phyloP scores from a whole-genome alignment of 2,888 invertebrate species.

The Andrena dorsata region DNA sequence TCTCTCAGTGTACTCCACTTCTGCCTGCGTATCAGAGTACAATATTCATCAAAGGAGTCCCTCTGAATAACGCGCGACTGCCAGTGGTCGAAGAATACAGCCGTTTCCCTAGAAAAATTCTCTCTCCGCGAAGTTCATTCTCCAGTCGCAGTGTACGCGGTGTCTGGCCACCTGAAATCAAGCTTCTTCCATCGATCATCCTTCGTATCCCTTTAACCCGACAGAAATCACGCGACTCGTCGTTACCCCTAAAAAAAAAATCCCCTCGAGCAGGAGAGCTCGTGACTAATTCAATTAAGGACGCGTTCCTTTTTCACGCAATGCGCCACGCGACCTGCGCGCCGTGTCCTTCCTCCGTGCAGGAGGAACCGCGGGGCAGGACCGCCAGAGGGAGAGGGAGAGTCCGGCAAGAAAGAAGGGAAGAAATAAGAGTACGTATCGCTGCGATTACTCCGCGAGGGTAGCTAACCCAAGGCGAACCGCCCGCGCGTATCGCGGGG shows the following conservation, averaged over 20 bases:
- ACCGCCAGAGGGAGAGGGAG: neutral
- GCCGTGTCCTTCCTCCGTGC: slow-evolving; percentile 16
- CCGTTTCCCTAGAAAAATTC: neutral
- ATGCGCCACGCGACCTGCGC: slow-evolving; percentile 63
- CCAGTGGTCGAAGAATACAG: neutral
- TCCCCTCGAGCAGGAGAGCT: slow-evolving; percentile 1
- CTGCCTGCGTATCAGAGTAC: no score
- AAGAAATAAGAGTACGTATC: slow-evolving; percentile 34
- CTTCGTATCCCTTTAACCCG: neutral
- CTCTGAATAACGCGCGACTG: neutral
- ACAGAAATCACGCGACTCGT: neutral
- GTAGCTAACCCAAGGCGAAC: slow-evolving; percentile 31
- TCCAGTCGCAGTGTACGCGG: neutral
- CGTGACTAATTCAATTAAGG: slow-evolving; percentile 58
- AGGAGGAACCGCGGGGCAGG: neutral
- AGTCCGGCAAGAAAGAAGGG: neutral
- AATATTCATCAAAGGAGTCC: neutral
- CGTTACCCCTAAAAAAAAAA: neutral
- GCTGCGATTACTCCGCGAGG: slow-evolving; percentile 54
- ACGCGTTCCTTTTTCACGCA: slow-evolving; percentile 60
- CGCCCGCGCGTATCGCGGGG: slow-evolving; percentile 26
- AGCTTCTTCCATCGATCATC: slow-evolving; percentile 8
- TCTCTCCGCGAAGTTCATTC: neutral
- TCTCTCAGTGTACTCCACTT: neutral
- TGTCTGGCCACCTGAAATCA: neutral